Evolutionary conservation across 2,888 invertebrate genomes (phyloP).

Genomic region (Dendrolimus houi): DNA sequence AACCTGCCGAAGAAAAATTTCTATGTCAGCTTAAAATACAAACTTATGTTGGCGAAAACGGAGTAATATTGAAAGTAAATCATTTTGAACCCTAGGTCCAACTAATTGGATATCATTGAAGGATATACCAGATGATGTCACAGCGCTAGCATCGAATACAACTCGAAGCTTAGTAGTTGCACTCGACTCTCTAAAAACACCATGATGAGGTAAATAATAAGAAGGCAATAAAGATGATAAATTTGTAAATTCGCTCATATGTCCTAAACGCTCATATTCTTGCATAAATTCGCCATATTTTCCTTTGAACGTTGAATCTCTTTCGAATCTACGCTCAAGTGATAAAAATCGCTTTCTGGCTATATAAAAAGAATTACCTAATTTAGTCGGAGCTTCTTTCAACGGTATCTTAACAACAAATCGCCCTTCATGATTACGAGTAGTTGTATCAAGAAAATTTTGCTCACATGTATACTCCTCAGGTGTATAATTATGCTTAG

Average conservation of each 20-base stretch:
- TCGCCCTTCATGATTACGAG: constrained; percentile 8
- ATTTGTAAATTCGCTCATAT: no score
- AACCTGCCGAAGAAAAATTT: constrained; percentile 14
- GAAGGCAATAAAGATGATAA: no score
- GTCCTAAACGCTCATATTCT: no score
- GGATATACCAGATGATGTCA: constrained; percentile 11
- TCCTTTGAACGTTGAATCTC: constrained; percentile 4
- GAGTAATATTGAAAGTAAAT: constrained; percentile 13
- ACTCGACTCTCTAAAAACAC: constrained; percentile 14
- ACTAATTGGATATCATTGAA: constrained; percentile 14
- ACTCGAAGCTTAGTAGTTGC: constrained; percentile 17
- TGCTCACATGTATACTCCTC: constrained; percentile 7
- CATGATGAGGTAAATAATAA: constrained; percentile 23
- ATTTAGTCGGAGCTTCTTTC: constrained; percentile 7
- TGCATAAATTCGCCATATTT: constrained; percentile 9
- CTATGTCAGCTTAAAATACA: constrained; percentile 12
- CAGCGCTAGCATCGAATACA: constrained; percentile 21
- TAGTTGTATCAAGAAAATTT: constrained; percentile 5
- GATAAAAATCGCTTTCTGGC: constrained; percentile 6
- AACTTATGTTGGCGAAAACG: constrained; percentile 15
- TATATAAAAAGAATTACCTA: constrained; percentile 8
- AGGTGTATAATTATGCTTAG: background rate
- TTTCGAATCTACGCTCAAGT: constrained; percentile 6
- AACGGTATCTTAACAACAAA: constrained; percentile 14
- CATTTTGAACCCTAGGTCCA: constrained; percentile 13